These are phyloP conservation scores for Cryptoleucopteryx plumbea DNA, from an alignment of 2,113 vertebrate species.

Conservation along the genomic window DNA sequence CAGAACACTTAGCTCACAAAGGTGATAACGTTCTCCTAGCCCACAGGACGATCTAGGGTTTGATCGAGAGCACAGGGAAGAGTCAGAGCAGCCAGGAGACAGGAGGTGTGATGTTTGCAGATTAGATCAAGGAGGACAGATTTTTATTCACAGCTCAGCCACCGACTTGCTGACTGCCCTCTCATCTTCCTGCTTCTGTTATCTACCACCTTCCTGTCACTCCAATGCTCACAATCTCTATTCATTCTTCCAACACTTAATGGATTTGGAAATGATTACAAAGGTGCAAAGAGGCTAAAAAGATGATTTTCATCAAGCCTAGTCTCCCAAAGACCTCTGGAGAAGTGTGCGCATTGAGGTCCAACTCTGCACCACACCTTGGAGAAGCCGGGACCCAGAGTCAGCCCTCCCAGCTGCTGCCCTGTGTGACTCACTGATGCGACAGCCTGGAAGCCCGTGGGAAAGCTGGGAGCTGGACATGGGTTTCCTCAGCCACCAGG, in stretches of 20 bases:
- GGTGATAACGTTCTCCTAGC: rapidly evolving
- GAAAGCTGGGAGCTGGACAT: not conserved
- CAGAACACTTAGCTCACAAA: not conserved
- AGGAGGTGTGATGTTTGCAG: not conserved
- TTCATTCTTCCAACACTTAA: not conserved
- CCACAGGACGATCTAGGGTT: rapidly evolving
- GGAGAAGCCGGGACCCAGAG: not conserved
- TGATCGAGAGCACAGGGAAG: not conserved
- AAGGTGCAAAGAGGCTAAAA: not conserved
- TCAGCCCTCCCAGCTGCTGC: not conserved
- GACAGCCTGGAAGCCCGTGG: not conserved
- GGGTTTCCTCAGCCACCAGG: not conserved
- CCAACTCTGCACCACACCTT: not conserved
- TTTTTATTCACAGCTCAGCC: not conserved
- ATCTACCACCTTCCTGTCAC: not conserved
- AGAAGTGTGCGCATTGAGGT: rapidly evolving
- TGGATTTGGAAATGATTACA: not conserved
- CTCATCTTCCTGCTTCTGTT: not conserved
- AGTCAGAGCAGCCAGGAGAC: not conserved
- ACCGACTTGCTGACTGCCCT: not conserved
- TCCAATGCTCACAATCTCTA: not conserved
- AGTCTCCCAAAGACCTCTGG: not conserved
- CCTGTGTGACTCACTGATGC: not conserved
- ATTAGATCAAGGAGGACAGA: not conserved
- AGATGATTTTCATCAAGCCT: not conserved